Percentiles rank a stretch among this genome's conserved stretches.
Conservation (phyloP, 2,797 vertebrate species). For the Pangasius krempfi region DNA sequence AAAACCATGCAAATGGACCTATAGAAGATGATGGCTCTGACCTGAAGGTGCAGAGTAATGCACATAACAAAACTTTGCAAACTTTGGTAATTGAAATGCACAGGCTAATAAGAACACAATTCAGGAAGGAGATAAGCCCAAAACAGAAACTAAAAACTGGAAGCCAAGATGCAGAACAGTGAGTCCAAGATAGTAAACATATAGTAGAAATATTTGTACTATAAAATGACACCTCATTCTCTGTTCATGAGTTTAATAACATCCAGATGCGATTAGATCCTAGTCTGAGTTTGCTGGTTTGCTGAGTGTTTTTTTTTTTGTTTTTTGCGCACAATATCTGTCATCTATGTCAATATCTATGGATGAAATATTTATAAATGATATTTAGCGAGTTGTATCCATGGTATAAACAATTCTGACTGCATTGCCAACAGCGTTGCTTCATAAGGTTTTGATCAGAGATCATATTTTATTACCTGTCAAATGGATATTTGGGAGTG, state of each 20-base stretch:
- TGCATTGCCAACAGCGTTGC: not conserved
- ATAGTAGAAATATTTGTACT: not conserved
- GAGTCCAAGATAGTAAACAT: not conserved
- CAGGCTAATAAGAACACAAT: not conserved
- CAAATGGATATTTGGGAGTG: not conserved
- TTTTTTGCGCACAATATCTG: not conserved
- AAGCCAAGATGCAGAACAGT: not conserved
- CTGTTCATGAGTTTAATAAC: not conserved
- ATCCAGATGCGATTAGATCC: not conserved
- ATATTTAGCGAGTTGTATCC: not conserved
- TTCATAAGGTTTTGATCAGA: not conserved
- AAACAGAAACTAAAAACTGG: not conserved
- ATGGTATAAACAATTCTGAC: not conserved
- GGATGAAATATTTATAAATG: not conserved
- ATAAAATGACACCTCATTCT: not conserved
- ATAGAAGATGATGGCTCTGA: not conserved
- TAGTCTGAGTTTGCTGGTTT: not conserved
- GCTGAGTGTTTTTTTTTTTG: not conserved
- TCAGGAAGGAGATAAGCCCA: not conserved
- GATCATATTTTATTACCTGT: not conserved
- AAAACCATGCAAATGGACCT: not conserved
- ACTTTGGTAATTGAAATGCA: not conserved
- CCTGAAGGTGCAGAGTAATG: not conserved
- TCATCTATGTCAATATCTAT: too few relatives aligned
- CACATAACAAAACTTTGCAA: not conserved